Percentiles rank a stretch among this genome's conserved stretches.
phyloP scores from a whole-genome alignment of 1,140 invertebrate species.

The Drosophila orosa region DNA sequence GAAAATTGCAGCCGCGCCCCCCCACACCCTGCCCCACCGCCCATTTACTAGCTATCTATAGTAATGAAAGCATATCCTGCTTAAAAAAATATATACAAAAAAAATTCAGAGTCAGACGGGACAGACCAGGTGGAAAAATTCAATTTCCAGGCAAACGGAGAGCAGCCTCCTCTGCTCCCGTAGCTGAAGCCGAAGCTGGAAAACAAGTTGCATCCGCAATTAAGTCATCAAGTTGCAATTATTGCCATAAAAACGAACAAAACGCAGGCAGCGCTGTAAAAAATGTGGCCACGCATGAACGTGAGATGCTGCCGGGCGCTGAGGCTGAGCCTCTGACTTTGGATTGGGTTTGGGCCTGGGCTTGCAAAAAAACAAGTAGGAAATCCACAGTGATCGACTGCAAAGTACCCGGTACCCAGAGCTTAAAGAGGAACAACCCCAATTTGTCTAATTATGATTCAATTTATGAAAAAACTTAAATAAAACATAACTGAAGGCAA shows the following conservation, averaged over 20 bases:
- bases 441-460: neutral
- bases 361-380: conserved; percentile 4
- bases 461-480: neutral
- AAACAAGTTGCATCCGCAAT: conserved; percentile 83
- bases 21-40: conserved; percentile 1
- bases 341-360: conserved; percentile 15
- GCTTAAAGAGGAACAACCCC: too few species aligned
- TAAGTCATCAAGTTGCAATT: conserved; percentile 83
- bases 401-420: neutral
- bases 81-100: conserved; percentile 49
- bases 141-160: conserved; percentile 73
- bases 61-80: conserved; percentile 81
- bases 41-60: conserved; percentile 60
- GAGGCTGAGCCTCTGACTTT: conserved; percentile 23
- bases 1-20: conserved; percentile 59
- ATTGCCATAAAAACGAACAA: conserved; percentile 83
- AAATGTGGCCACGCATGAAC: conserved; percentile 80
- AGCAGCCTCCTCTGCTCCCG: conserved; percentile 16
- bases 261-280: conserved; percentile 71
- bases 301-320: conserved; percentile 63
- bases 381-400: neutral
- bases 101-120: conserved; percentile 25
- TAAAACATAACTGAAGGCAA: neutral
- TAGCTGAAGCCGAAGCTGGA: conserved; percentile 56
- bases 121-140: conserved; percentile 79